Base-by-base conservation (phyloP, 2,113 vertebrate genomes). In the Carlito syrichta region DNA sequence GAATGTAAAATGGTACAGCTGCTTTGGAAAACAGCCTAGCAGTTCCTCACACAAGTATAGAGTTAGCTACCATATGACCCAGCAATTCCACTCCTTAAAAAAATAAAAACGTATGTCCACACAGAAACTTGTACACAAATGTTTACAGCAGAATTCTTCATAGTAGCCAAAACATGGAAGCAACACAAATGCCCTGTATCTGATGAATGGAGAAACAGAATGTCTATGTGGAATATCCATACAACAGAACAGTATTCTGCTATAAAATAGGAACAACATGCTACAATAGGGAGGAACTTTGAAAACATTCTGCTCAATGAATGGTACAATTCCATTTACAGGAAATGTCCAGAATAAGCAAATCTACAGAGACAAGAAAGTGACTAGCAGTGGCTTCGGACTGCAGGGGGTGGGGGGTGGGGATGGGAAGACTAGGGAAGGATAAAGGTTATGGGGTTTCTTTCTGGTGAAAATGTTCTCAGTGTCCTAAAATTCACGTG, bases 91-190 rank as follows among this genome's bases (percentile, higher is more conserved):
- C 27, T 12, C 45, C 73, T 84, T 20, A 79, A 81, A 77, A 50
- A 81, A 50, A 89, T 17, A 23, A 78, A 89, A 95, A 79, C n/a
- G 35, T 22, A 91, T 30, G 32, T 66, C 27, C 43, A 84, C 40
- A 92, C 27, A 69, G 60, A 93, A 45, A 43, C n/a, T 45, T 45
- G 52, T n/a, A 62, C 4, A 23, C 73, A 45, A 89, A 88, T 30
- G 35, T 71, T 93, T 94, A 81, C 25, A 56, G 58, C 19, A 92
- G 56, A 87, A 94, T 88, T 93, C 56, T n/a, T 96, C 74, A 83
- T 30, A n/a, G 40, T 50, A 87, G 88, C 32, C 54, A 73, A 79
- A 81, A 88, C 58, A 68, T 71, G 68, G 69, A 95, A 93, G 91
- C 43, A 62, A 83, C 8, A 32, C 85, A 82, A 85, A 73, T 71